A percentile compares a stretch with the other conserved stretches of the same genome.
Conservation (phyloP, 2,113 vertebrate species). For the Turnix velox region DNA sequence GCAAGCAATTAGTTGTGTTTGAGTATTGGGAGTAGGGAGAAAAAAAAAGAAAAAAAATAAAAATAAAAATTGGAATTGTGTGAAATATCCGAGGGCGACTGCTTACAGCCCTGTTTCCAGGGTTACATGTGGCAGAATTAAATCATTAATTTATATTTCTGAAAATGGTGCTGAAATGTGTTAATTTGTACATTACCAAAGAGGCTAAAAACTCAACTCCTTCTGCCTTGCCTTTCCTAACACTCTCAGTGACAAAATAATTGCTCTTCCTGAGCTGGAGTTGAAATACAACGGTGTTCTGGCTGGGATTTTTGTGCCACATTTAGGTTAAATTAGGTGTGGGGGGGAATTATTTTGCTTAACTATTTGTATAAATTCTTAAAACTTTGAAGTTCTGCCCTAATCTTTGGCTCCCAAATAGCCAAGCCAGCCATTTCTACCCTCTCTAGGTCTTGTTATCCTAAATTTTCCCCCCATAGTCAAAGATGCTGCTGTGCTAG, state of each 20-base stretch:
- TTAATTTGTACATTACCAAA: constrained; percentile 45
- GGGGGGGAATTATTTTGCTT: not conserved
- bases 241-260: not conserved
- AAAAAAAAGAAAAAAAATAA: not conserved
- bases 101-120: constrained; percentile 52
- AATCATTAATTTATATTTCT: constrained; percentile 54
- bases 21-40: no score
- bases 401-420: not conserved
- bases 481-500: not conserved
- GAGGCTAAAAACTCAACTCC: constrained; percentile 9
- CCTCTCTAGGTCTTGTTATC: not conserved
- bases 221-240: constrained; percentile 31
- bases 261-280: not conserved
- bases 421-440: not conserved
- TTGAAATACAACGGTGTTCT: not conserved
- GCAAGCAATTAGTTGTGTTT: constrained; percentile 39
- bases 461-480: not conserved
- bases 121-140: constrained; percentile 5
- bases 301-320: not conserved
- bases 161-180: constrained; percentile 3
- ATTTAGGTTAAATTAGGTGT: not conserved
- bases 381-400: not conserved
- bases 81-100: not conserved
- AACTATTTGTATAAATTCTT: not conserved
- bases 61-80: not conserved